Conservation (phyloP, 2,888 invertebrate species). For the Euproctis similis region DNA sequence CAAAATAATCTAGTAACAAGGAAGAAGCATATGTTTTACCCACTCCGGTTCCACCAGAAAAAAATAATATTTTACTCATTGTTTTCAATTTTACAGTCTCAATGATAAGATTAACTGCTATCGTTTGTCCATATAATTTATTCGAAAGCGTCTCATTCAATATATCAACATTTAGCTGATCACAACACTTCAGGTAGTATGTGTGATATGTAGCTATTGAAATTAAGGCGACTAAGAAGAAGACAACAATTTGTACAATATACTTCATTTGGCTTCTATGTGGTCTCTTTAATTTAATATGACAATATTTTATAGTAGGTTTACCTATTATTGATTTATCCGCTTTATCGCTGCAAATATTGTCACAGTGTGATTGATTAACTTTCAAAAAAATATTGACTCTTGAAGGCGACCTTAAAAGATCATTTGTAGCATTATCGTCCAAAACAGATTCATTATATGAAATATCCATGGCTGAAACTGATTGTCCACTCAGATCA, state of each 20-base stretch:
- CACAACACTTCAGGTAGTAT: constrained; percentile 38
- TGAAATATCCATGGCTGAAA: constrained; percentile 48
- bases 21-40: constrained; percentile 60
- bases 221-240: constrained; percentile 23
- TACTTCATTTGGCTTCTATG: constrained; percentile 10
- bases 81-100: constrained; percentile 32
- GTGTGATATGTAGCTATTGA: constrained; percentile 33
- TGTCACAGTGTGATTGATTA: not conserved
- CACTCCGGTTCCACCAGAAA: constrained; percentile 65
- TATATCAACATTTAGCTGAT: constrained; percentile 29
- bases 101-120: constrained; percentile 37
- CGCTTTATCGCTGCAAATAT: too few relatives aligned
- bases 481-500: constrained; percentile 50
- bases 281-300: constrained; percentile 27
- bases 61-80: constrained; percentile 44
- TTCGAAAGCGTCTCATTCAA: constrained; percentile 30
- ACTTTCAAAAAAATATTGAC: not conserved
- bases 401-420: not conserved
- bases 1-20: constrained; percentile 39
- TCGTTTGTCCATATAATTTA: constrained; percentile 51
- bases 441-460: constrained; percentile 21
- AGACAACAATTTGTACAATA: constrained; percentile 16
- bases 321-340: not conserved
- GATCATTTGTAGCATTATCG: not conserved
- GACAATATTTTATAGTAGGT: constrained; percentile 32